Evolutionary conservation across 2,113 vertebrate genomes (phyloP), one percentile per base, ranked within the genome.

Genomic region (Aramus guarauna): DNA sequence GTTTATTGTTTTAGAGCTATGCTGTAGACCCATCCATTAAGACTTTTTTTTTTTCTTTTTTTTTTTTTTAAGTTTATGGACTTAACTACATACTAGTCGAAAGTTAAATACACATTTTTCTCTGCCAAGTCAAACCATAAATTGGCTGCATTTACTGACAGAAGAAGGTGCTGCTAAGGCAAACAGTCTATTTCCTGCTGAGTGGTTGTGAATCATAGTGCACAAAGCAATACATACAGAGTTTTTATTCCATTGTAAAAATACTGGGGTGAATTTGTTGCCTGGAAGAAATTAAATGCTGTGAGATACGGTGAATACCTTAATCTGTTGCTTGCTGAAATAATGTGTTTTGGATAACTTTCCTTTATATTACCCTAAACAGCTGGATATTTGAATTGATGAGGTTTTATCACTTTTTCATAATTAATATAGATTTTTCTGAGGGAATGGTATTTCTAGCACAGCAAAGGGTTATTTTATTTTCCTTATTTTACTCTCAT

Each of bases 291-390:
- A 97, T 95, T 34, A 95, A 90, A 97, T 82, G 34, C 80, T 73
- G 29, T 34, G 88, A 97, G 87, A 95, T 58, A 76, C 68, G n/a
- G 62, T 80, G 85, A 93, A 94, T 95, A 86, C 87, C 71, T 97
- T 95, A 96, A 96, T 96, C 95, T 95, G 85, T 90, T 94, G 62
- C 91, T 97, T 92, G 94, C 91, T 97, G 85, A 48, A 90, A 78
- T 95, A 92, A 96, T 91, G 79, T 87, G 83, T 91, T 98, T 97
- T 82, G 90, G 94, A 96, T 96, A 91, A 69, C 84, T 97, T 97
- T 97, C 90, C 52, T 21, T 96, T 96, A 75, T 87, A 90, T 97
- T 97, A 82, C 73, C 64, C 58, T 91, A 45, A 45, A 95, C 76
- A 95, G 78, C 55, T 92, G 91, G 91, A 94, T 84, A 77, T 94